These are phyloP conservation scores for Petromus typicus DNA, from an alignment of 2,113 vertebrate species.

Conservation along the genomic window DNA sequence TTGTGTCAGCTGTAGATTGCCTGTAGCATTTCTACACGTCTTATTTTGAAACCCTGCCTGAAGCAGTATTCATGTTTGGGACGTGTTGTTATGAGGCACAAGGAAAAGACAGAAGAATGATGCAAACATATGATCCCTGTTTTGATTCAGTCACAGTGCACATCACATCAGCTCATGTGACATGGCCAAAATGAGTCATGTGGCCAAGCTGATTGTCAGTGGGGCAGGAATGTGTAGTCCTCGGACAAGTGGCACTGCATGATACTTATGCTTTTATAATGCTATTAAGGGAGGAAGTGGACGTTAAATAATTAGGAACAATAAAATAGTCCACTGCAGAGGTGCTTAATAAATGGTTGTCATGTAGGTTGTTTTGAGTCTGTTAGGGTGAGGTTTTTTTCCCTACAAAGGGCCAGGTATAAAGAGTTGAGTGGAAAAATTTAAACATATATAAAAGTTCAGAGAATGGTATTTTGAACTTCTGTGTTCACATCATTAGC, in stretches of 20 bases:
- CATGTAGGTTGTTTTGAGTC: slow-evolving; percentile 19
- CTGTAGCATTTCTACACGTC: background rate
- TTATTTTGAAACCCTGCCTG: background rate
- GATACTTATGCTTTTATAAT: background rate
- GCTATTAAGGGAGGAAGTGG: background rate
- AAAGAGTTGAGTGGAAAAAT: background rate
- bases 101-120: background rate
- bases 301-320: slow-evolving; percentile 4
- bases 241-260: background rate
- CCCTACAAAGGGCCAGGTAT: too few species aligned
- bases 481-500: background rate
- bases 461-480: background rate
- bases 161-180: background rate
- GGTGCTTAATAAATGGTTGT: background rate
- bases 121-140: background rate
- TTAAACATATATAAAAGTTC: background rate
- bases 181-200: background rate
- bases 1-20: background rate
- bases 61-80: background rate
- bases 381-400: background rate
- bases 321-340: background rate
- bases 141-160: background rate
- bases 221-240: background rate
- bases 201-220: background rate
- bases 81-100: background rate